Evolutionary conservation across 2,888 invertebrate genomes (phyloP).

Genomic region (Dilophus febrilis): DNA sequence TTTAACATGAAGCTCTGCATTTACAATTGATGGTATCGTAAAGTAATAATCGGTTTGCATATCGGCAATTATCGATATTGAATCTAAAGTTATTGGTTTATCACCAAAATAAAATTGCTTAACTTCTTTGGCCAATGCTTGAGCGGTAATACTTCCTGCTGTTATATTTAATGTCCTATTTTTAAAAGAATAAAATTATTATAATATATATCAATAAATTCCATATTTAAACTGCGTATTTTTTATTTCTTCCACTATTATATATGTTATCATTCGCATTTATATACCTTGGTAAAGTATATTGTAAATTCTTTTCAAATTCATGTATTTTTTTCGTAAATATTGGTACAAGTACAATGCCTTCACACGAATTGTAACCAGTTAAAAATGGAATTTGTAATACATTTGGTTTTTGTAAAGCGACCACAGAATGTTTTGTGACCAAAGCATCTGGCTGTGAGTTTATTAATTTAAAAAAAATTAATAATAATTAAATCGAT

Average conservation of each 20-base stretch:
- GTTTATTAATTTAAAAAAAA: neutral
- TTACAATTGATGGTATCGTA: conserved; percentile 17
- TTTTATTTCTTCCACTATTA: no score
- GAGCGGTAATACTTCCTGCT: conserved; percentile 12
- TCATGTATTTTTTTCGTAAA: conserved; percentile 17
- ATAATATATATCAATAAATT: no score
- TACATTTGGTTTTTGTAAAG: conserved; percentile 27
- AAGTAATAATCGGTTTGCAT: conserved; percentile 33
- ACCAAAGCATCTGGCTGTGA: conserved; percentile 16
- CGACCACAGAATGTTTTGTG: conserved; percentile 26
- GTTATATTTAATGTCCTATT: conserved; percentile 13
- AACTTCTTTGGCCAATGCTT: conserved; percentile 16
- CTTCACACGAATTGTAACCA: conserved; percentile 38
- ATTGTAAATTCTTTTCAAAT: conserved; percentile 18
- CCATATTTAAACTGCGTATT: no score
- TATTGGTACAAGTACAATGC: conserved; percentile 24
- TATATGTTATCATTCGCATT: conserved; percentile 2
- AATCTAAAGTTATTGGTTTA: conserved; percentile 22
- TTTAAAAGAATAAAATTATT: no score
- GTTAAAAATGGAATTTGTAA: conserved; percentile 34
- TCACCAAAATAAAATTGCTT: conserved; percentile 32
- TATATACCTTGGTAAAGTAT: conserved; percentile 19
- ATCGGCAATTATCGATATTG: conserved; percentile 30
- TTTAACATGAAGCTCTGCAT: conserved; percentile 18
- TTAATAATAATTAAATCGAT: no score